phyloP scores from a whole-genome alignment of 2,113 vertebrate genomes.

The Misgurnus anguillicaudatus region DNA sequence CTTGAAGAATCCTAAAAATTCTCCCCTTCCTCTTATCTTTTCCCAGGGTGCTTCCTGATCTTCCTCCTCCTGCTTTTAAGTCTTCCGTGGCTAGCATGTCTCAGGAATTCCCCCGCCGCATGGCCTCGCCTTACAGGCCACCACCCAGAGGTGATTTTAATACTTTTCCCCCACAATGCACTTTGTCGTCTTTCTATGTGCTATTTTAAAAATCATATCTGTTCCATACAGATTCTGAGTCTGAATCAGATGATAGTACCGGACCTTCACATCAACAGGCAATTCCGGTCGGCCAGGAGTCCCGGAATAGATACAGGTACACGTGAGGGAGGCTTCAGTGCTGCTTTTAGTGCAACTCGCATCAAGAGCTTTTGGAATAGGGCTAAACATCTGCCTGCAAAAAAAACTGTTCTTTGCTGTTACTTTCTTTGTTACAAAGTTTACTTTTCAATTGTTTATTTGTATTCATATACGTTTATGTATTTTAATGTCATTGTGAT shows the following conservation, averaged over 20 bases:
- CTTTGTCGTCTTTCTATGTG: background rate
- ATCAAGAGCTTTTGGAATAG: conserved; percentile 58
- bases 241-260: conserved; percentile 68
- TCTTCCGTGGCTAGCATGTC: conserved; percentile 63
- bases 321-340: conserved; percentile 65
- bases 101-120: conserved; percentile 61
- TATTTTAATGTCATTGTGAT: conserved; percentile 54
- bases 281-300: conserved; percentile 69
- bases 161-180: background rate
- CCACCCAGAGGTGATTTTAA: conserved; percentile 64
- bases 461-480: conserved; percentile 59
- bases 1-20: no score
- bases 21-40: background rate
- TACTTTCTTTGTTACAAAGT: conserved; percentile 17
- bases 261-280: conserved; percentile 66
- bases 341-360: conserved; percentile 45
- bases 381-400: conserved; percentile 57
- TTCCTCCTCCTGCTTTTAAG: conserved; percentile 53
- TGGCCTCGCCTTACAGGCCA: conserved; percentile 67
- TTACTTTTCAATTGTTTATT: conserved; percentile 46
- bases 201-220: background rate
- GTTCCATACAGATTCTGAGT: conserved; percentile 69
- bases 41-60: conserved; percentile 72
- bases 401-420: conserved; percentile 30
- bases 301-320: conserved; percentile 80